These are phyloP conservation scores for Ancistrus triradiatus DNA, from an alignment of 2,113 vertebrate genomes.

Conservation along the genomic window DNA sequence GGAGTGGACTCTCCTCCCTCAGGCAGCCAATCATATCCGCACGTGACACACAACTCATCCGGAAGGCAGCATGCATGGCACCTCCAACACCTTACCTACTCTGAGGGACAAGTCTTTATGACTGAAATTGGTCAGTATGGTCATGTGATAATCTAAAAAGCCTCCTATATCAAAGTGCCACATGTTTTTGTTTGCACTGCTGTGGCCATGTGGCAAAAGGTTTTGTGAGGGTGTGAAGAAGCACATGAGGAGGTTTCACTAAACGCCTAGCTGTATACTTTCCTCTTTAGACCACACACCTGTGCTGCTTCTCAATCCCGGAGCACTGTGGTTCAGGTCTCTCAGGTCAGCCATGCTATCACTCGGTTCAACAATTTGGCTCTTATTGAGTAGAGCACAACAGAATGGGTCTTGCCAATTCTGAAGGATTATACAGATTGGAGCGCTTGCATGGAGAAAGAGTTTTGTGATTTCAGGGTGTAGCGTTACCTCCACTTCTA, in stretches of 20 bases:
- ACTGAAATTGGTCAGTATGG: too few species aligned
- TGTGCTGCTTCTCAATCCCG: constrained; percentile 10
- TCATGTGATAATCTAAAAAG: too few species aligned
- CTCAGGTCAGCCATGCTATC: constrained; percentile 29
- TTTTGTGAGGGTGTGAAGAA: not conserved
- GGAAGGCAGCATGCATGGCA: too few species aligned
- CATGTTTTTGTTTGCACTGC: too few species aligned
- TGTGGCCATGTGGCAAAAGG: too few species aligned
- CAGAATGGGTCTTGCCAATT: constrained; percentile 55
- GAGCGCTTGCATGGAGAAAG: constrained; percentile 48
- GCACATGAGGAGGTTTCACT: not conserved
- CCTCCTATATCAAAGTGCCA: too few species aligned
- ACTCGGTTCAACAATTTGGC: constrained; percentile 49
- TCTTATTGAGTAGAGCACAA: constrained; percentile 50
- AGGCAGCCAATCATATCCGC: too few species aligned
- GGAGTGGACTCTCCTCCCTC: too few species aligned
- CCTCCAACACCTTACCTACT: too few species aligned
- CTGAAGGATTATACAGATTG: constrained; percentile 52
- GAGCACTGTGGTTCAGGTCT: constrained; percentile 30
- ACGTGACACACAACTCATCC: too few species aligned
- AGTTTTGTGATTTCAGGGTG: constrained; percentile 43
- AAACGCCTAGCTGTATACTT: not conserved
- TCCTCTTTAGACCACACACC: constrained; percentile 25
- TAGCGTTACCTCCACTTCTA: constrained; percentile 43
- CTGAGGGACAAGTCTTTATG: too few species aligned